Conservation (phyloP, 2,113 vertebrate genomes). For the Glaucomys volans region DNA sequence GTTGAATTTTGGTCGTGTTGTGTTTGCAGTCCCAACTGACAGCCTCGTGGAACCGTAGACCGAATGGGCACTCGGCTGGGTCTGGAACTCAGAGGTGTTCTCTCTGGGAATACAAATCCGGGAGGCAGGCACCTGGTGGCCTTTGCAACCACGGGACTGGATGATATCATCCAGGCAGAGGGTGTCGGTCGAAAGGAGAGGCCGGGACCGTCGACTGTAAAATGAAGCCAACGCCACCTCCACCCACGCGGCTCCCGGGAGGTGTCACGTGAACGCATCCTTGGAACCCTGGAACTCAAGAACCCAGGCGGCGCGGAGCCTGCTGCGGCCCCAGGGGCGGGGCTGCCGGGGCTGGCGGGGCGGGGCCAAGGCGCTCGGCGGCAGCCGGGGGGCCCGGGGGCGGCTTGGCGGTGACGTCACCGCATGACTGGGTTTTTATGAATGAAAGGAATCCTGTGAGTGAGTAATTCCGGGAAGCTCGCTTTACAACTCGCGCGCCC, state of each 20-base stretch:
- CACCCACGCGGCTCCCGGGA: not conserved
- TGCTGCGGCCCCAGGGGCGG: not conserved
- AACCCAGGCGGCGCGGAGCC: accelerated
- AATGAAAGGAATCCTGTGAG: slow-evolving; percentile 92
- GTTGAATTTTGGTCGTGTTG: not conserved
- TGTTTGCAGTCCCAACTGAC: not conserved
- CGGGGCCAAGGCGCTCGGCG: not conserved
- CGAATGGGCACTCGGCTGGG: not conserved
- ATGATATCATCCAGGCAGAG: slow-evolving; percentile 64
- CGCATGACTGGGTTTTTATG: slow-evolving; percentile 92
- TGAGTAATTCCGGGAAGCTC: slow-evolving; percentile 91
- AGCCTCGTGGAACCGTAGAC: not conserved
- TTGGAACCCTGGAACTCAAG: not conserved
- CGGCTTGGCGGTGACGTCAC: slow-evolving; percentile 82
- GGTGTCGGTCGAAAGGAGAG: slow-evolving; percentile 25
- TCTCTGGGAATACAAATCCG: not conserved
- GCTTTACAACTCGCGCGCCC: slow-evolving; percentile 84
- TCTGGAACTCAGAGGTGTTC: not conserved
- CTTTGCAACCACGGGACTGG: slow-evolving; percentile 48
- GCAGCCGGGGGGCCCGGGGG: not conserved
- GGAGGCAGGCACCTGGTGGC: not conserved
- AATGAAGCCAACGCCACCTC: slow-evolving; percentile 17
- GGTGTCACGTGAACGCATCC: slow-evolving; percentile 12
- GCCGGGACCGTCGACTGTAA: not conserved
- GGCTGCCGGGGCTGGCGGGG: accelerated